Evolutionary conservation across 2,888 invertebrate species (phyloP).

Genomic region (Frankliniella intonsa): DNA sequence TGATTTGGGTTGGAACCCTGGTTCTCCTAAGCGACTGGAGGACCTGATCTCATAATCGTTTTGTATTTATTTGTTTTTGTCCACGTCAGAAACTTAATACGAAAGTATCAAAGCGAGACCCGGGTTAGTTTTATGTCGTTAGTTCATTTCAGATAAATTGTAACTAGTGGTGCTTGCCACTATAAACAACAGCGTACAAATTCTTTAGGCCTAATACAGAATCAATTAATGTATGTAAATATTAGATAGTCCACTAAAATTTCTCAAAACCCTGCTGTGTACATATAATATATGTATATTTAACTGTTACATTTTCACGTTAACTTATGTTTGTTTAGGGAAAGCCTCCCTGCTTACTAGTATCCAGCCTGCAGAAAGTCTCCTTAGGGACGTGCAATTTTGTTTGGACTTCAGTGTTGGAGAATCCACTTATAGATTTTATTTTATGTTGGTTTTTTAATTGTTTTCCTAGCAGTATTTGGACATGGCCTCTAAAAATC

Average conservation of each 20-base stretch:
- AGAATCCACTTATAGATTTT: conserved; percentile 5
- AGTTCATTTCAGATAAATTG: not conserved
- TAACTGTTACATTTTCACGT: conserved; percentile 25
- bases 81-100: conserved; percentile 9
- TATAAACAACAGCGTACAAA: conserved; percentile 23
- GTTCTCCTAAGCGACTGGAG: conserved; percentile 16
- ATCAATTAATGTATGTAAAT: conserved; percentile 17
- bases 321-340: conserved; percentile 17
- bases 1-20: conserved; percentile 19
- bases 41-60: conserved; percentile 22
- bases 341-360: conserved; percentile 13
- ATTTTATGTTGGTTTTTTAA: conserved; percentile 1
- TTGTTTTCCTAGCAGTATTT: conserved; percentile 6
- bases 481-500: conserved; percentile 16
- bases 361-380: not conserved
- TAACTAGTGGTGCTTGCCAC: conserved; percentile 16
- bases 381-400: not conserved
- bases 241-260: conserved; percentile 23
- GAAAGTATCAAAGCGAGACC: conserved; percentile 2
- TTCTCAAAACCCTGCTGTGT: conserved; percentile 19
- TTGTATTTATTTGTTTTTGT: conserved; percentile 27
- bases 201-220: conserved; percentile 16
- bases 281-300: conserved; percentile 1
- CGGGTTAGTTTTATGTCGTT: conserved; percentile 12
- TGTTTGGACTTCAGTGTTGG: conserved; percentile 7